A percentile compares a stretch with the other conserved stretches of the same genome.
phyloP scores from a whole-genome alignment of 1,140 invertebrate species.

The Campoletis sonorensis region DNA sequence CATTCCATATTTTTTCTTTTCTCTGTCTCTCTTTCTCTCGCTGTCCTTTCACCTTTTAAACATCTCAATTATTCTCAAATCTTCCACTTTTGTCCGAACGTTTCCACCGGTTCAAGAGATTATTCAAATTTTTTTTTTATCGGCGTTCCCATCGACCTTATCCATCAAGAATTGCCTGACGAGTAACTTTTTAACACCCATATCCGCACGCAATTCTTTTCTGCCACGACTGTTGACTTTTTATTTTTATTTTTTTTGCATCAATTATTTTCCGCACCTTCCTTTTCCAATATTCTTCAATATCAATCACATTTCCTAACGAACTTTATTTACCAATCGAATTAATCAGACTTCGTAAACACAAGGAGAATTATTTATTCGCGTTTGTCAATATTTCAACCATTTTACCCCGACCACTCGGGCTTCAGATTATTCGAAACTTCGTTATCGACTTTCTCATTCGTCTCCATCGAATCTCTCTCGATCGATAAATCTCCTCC shows the following conservation, averaged over 20 bases:
- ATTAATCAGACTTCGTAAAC: not conserved
- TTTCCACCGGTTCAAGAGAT: not conserved
- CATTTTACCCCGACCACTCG: not conserved
- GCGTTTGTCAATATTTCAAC: not conserved
- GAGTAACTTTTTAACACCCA: not conserved
- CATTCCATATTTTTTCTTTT: not conserved
- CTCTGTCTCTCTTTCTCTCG: conserved; percentile 20
- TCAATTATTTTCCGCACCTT: not conserved
- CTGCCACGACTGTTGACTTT: not conserved
- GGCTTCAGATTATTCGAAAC: conserved; percentile 10
- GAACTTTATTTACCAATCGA: not conserved
- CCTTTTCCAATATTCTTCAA: not conserved
- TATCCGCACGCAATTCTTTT: not conserved
- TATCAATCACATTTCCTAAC: not conserved
- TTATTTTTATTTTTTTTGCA: not conserved
- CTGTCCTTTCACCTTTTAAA: conserved; percentile 30
- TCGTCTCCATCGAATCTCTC: conserved; percentile 26
- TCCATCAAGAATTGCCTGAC: not conserved
- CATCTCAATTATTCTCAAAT: conserved; percentile 42
- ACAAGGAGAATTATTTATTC: conserved; percentile 3
- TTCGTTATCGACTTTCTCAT: conserved; percentile 39
- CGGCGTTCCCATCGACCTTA: not conserved
- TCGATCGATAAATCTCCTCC: conserved; percentile 32
- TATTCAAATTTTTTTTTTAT: conserved; percentile 36
- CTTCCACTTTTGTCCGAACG: conserved; percentile 16